Evolutionary conservation across 2,797 vertebrate species (phyloP).

Genomic region (Enteromius unitaeniatus): DNA sequence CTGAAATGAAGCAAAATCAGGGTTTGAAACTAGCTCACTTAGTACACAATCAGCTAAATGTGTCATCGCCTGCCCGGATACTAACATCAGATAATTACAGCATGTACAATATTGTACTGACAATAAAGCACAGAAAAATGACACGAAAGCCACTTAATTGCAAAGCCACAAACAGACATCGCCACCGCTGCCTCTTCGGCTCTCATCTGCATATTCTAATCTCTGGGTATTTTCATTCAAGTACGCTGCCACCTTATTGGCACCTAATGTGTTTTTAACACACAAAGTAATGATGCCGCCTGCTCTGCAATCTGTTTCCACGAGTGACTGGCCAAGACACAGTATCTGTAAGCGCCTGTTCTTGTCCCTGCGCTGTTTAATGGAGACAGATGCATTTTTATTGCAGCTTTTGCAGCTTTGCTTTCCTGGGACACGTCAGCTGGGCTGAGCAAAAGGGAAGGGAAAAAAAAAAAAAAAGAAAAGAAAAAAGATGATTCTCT

Average conservation of each 20-base stretch:
- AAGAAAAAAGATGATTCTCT: conserved; percentile 50
- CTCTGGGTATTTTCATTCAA: conserved; percentile 67
- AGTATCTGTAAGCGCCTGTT: conserved; percentile 38
- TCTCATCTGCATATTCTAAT: conserved; percentile 53
- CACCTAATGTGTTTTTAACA: conserved; percentile 72
- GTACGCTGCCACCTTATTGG: conserved; percentile 57
- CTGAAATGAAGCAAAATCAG: neutral
- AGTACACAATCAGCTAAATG: conserved; percentile 36
- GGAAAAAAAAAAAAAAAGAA: conserved; percentile 1
- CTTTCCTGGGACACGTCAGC: conserved; percentile 60
- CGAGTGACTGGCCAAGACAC: conserved; percentile 62
- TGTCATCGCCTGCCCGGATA: conserved; percentile 24
- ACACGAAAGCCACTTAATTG: conserved; percentile 41
- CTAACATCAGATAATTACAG: conserved; percentile 55
- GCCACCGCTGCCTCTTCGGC: conserved; percentile 8
- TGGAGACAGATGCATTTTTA: conserved; percentile 68
- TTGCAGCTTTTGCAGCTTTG: conserved; percentile 57
- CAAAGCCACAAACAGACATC: conserved; percentile 33
- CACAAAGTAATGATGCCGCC: conserved; percentile 68
- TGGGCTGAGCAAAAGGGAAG: conserved; percentile 42
- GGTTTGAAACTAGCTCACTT: conserved; percentile 29
- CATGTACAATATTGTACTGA: conserved; percentile 36
- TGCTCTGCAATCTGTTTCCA: conserved; percentile 68
- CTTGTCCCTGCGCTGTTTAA: conserved; percentile 62
- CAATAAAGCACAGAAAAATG: conserved; percentile 34